These are phyloP conservation scores for Tarsius wallacei DNA, from an alignment of 2,797 vertebrate genomes.

Conservation along the genomic window DNA sequence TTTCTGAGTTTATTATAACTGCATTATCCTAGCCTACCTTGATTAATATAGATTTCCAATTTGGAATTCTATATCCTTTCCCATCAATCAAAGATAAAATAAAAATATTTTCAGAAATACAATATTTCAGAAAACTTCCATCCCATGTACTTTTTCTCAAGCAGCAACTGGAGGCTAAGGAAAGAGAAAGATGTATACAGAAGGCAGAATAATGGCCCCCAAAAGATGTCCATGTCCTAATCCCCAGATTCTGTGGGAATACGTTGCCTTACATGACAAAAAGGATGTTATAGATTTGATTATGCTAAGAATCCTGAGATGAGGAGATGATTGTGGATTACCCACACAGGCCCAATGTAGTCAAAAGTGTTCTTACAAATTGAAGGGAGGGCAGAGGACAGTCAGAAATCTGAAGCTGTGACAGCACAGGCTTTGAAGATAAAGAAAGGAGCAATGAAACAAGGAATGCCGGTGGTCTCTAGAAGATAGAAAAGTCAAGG, in stretches of 20 bases:
- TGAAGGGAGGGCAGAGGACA: neutral
- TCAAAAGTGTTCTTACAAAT: neutral
- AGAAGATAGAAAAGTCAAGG: neutral
- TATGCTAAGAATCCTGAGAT: neutral
- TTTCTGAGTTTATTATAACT: neutral
- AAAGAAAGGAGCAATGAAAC: neutral
- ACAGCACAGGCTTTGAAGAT: neutral
- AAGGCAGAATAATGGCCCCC: neutral
- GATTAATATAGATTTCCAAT: neutral
- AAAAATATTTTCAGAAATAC: constrained; percentile 35
- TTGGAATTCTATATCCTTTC: neutral
- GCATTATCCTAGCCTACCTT: neutral
- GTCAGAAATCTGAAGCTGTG: neutral
- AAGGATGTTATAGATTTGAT: neutral
- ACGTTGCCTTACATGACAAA: neutral
- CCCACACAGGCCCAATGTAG: accelerated
- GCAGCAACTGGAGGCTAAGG: neutral
- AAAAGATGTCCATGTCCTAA: neutral
- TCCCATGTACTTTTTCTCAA: neutral
- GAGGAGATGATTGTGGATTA: neutral
- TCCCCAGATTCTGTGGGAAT: neutral
- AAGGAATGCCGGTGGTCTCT: neutral
- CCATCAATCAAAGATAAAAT: neutral
- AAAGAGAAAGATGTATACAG: neutral
- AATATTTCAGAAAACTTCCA: neutral